phyloP scores from a whole-genome alignment of 2,113 vertebrate species.

The Pomatostomus ruficeps region DNA sequence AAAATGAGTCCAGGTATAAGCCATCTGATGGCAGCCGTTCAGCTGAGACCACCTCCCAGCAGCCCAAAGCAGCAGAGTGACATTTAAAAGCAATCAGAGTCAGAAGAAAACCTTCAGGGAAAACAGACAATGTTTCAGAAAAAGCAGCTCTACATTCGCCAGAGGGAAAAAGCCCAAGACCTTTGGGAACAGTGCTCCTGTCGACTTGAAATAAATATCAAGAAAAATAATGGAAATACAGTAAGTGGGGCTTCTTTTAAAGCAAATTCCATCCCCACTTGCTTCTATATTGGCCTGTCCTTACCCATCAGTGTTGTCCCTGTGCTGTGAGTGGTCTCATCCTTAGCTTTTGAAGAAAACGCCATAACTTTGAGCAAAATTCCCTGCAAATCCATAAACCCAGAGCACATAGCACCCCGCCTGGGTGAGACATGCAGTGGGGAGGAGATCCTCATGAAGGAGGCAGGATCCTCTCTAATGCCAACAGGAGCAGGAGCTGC shows the following conservation, averaged over 20 bases:
- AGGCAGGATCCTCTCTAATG: background rate
- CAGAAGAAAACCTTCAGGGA: background rate
- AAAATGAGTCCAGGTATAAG: background rate
- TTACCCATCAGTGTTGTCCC: background rate
- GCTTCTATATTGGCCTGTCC: background rate
- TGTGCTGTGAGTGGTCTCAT: background rate
- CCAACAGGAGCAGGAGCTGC: background rate
- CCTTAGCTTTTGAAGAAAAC: background rate
- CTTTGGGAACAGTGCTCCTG: background rate
- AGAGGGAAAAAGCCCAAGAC: background rate
- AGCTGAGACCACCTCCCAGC: background rate
- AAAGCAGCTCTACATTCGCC: background rate
- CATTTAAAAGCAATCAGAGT: slow-evolving; percentile 26
- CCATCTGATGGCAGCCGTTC: background rate
- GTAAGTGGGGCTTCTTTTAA: background rate
- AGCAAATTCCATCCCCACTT: background rate
- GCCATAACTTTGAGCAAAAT: background rate
- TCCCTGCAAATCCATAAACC: background rate
- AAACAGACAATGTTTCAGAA: background rate
- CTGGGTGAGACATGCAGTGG: background rate
- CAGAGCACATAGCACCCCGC: fast-evolving
- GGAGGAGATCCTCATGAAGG: background rate
- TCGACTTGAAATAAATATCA: background rate
- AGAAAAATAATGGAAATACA: background rate
- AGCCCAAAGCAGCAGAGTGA: background rate